Evolutionary conservation across 2,888 invertebrate species (phyloP).

Genomic region (Phorcus lineatus): DNA sequence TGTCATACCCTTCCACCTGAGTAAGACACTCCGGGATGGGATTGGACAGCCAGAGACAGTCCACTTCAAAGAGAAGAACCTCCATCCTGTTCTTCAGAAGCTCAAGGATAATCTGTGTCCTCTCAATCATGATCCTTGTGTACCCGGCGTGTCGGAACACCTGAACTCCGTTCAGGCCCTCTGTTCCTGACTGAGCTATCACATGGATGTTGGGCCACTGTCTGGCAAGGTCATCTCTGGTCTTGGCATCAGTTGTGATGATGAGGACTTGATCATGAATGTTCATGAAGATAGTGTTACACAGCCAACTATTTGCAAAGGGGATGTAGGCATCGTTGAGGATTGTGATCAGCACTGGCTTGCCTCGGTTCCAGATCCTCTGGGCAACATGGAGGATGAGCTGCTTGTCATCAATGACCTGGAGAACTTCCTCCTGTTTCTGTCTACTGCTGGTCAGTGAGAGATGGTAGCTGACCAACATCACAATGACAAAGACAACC

Average conservation of each 20-base stretch:
- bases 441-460: too few species aligned
- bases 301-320: conserved; percentile 57
- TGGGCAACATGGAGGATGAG: conserved; percentile 30
- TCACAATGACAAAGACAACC: too few species aligned
- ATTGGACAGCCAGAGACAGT: conserved; percentile 60
- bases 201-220: conserved; percentile 57
- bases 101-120: conserved; percentile 48
- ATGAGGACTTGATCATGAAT: conserved; percentile 56
- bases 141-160: conserved; percentile 59
- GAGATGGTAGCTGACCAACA: too few species aligned
- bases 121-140: conserved; percentile 53
- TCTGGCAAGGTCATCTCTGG: conserved; percentile 44
- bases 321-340: conserved; percentile 58
- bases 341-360: conserved; percentile 52
- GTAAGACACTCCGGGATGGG: conserved; percentile 48
- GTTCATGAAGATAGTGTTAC: conserved; percentile 57
- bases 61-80: conserved; percentile 61
- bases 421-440: not conserved
- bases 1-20: conserved; percentile 39
- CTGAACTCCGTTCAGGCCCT: conserved; percentile 45
- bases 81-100: conserved; percentile 47
- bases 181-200: conserved; percentile 37
- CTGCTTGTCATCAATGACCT: not conserved
- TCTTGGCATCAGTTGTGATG: conserved; percentile 51
- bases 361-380: conserved; percentile 33